A percentile compares a stretch with the other conserved stretches of the same genome.
phyloP scores from a whole-genome alignment of 1,140 invertebrate genomes.

The Eriocheir sinensis region DNA sequence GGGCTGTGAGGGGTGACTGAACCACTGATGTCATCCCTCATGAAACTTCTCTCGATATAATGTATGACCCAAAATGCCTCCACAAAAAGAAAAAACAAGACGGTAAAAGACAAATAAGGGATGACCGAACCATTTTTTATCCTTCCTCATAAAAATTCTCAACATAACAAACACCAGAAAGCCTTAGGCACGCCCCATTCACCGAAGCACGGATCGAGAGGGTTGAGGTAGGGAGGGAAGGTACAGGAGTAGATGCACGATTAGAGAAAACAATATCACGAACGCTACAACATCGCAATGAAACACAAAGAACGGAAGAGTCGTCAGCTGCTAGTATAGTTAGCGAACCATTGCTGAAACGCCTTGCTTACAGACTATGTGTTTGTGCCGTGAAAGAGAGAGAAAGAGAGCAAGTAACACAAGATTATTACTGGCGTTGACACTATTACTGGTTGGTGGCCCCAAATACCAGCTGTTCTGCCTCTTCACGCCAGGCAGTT shows the following conservation, averaged over 20 bases:
- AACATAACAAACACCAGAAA: too few species aligned
- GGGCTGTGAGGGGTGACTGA: too few species aligned
- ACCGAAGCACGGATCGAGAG: too few species aligned
- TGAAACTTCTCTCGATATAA: too few species aligned
- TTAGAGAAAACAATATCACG: background rate
- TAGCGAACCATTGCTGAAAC: background rate
- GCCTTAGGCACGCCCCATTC: too few species aligned
- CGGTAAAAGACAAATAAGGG: too few species aligned
- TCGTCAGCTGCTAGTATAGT: background rate
- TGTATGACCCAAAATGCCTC: too few species aligned
- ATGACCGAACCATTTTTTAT: too few species aligned
- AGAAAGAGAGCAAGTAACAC: background rate
- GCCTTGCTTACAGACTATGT: background rate
- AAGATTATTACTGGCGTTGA: background rate
- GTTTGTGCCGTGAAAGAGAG: background rate
- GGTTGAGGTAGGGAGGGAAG: too few species aligned
- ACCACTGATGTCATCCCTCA: too few species aligned
- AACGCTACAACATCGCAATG: background rate
- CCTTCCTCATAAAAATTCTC: too few species aligned
- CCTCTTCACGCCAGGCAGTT: background rate
- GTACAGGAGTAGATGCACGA: background rate
- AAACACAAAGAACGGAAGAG: background rate
- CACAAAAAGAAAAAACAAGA: too few species aligned
- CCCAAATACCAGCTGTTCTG: slow-evolving; percentile 21
- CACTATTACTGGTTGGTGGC: slow-evolving; percentile 7